A percentile compares a stretch with the other conserved stretches of the same genome.
phyloP scores from a whole-genome alignment of 30 jellyfish, hydroid and myxozoan species.

The Chrysaora quinquecirrha region DNA sequence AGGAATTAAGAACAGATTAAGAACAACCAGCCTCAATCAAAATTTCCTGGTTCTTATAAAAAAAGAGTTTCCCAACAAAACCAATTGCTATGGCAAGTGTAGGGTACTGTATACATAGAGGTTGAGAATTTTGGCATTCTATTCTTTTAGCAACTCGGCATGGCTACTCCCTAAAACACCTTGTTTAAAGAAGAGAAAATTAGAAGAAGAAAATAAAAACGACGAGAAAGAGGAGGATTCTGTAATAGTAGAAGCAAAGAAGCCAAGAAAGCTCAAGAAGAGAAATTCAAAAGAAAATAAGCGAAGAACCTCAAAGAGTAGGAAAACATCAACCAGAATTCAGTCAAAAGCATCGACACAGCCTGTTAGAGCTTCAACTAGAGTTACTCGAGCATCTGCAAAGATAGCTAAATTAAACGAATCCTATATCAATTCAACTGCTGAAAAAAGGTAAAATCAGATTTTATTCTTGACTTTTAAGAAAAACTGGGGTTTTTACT shows the following conservation, averaged over 20 bases:
- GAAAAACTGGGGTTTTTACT: no score
- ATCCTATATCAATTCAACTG: neutral
- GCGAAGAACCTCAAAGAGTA: slow-evolving; percentile 3
- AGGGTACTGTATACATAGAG: no score
- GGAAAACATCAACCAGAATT: no score
- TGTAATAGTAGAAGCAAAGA: slow-evolving; percentile 20
- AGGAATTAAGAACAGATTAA: no score
- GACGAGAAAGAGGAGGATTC: neutral
- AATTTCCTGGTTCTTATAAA: no score
- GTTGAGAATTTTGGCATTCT: no score
- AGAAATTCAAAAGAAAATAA: slow-evolving; percentile 19
- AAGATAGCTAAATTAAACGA: neutral
- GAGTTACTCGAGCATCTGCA: slow-evolving; percentile 26
- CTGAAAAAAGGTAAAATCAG: slow-evolving; percentile 34
- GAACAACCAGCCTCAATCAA: no score
- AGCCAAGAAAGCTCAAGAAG: slow-evolving; percentile 35
- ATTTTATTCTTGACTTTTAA: no score
- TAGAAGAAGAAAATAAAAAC: neutral
- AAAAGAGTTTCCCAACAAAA: neutral
- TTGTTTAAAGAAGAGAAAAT: slow-evolving; percentile 8
- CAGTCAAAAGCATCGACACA: neutral
- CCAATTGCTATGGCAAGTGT: no score
- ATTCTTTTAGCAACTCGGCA: no score
- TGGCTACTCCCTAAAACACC: slow-evolving; percentile 33
- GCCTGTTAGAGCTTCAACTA: neutral